Base-by-base conservation (phyloP, 2,113 vertebrate genomes). In the Scortum barcoo region DNA sequence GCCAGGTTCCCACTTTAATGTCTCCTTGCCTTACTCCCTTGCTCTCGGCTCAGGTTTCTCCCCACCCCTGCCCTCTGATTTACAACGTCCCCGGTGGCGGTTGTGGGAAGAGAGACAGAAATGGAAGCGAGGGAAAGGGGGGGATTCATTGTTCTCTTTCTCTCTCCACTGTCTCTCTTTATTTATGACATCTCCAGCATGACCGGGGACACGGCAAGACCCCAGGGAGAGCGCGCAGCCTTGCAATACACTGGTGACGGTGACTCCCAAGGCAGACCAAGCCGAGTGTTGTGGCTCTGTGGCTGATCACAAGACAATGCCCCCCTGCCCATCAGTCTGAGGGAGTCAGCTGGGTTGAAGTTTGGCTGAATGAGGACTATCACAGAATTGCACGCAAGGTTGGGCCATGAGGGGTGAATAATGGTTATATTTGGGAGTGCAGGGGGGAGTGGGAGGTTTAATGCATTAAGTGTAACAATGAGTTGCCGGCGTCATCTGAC, bases 141-240 rank as follows among this genome's bases (percentile, higher is more conserved):
- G 75, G 77, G 57, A 50, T 70, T 82, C 77, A 87, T 92, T 94
- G 89, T 92, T 90, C 91, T 82, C 78, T 78, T 77, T 84, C 86
- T 80, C 73, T 80, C 65, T 58, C 78, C 81, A 76, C 87, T 80
- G 80, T 91, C 82, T 90, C 19, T 76, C 80, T 85, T 89, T 92
- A 94, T 95, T 95, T 95, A 95, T 92, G 89, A 87, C 80, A 88
- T 84, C 89, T 91, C 83, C 80, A 78, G 86, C 84, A 86, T 68
- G 83, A 88, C 82, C 86, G 42, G 85, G 87, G 92, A 91, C 87
- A 75, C 38, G 56, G 72, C 9, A 44, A 83, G 86, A 94, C 92
- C 89, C 79, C 81, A 66, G 80, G 82, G 83, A 89, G 80, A 89
- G 24, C 33, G 69, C 44, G 70, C 76, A 51, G 68, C 17, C 57